Base-by-base conservation (phyloP, 2,113 vertebrate species). In the Ifrita kowaldi region DNA sequence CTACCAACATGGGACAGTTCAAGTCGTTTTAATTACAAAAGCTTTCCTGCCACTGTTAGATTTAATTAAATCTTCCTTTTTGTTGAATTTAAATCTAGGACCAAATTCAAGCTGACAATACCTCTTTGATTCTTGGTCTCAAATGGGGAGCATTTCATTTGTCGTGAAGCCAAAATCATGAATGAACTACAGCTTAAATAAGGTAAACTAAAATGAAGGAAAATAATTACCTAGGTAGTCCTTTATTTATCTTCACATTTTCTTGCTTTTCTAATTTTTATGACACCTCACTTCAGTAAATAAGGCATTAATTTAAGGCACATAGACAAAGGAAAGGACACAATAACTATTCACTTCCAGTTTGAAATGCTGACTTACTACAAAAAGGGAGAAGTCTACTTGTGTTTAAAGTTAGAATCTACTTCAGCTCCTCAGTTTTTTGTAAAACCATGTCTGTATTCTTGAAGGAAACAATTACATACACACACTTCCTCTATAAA, bases 381-480 rank as follows among this genome's bases (percentile, higher is more conserved):
- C 42, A 67, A 69, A 18, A 77, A 81, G 20, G 94, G 53, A 30
- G 74, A 69, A 67, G 18, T 92, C 59, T 71, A 17, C 47, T 35
- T 92, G 35, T 55, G 15, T 28, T 90, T 65, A 46, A 90, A 84
- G 71, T 70, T 57, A 75, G 15, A 94, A 89, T 83, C 82, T 91
- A 75, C 52, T 95, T 77, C 41, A 93, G 21, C 26, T 84, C 17
- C 94, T 81, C 59, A 28, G 7, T 39, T 80, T 82, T 92, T 91
- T 91, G 21, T 83, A 87, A 95, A 94, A 93, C 23, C 2, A 9
- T n/a, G 28, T 52, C 32, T 46, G 6, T 52, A 49, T 91, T 95
- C 41, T 82, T 78, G 35, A 85, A 89, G n/a, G 35, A 96, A 94
- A 93, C 27, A 90, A 82, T 80, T 93, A 83, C 30, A 52, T 75